Conservation (phyloP, 2,797 vertebrate genomes). For the Heteromormyrus szaboi region DNA sequence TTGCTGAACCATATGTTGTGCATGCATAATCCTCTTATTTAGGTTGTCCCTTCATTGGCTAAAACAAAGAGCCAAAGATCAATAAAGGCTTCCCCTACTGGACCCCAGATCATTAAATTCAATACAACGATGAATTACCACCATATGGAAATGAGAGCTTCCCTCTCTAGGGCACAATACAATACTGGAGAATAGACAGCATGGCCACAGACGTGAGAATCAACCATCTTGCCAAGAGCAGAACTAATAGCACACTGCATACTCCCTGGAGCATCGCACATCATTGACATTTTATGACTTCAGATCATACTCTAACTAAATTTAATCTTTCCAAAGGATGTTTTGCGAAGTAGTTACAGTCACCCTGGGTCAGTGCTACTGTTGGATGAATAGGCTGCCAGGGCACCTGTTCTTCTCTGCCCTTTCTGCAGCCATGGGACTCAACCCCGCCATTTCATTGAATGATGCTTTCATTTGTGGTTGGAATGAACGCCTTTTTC, state of each 20-base stretch:
- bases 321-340: slow-evolving; percentile 13
- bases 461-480: slow-evolving; percentile 20
- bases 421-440: slow-evolving; percentile 5
- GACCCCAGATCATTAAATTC: slow-evolving; percentile 13
- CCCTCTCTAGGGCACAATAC: slow-evolving; percentile 7
- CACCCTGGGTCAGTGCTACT: slow-evolving; percentile 9
- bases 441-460: slow-evolving; percentile 1
- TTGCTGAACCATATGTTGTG: slow-evolving; percentile 1
- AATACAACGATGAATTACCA: slow-evolving; percentile 17
- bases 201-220: not conserved
- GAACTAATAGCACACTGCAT: not conserved
- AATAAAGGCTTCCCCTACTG: slow-evolving; percentile 1
- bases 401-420: not conserved
- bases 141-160: slow-evolving; percentile 10
- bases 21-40: slow-evolving; percentile 5
- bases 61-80: slow-evolving; percentile 16
- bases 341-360: not conserved
- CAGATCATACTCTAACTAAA: slow-evolving; percentile 14
- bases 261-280: slow-evolving; percentile 2
- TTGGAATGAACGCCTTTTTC: not conserved
- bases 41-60: slow-evolving; percentile 4
- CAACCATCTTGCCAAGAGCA: slow-evolving; percentile 21
- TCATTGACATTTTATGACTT: slow-evolving; percentile 16
- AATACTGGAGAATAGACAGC: not conserved
- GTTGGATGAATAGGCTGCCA: slow-evolving; percentile 11